Base-by-base conservation (phyloP, 2,113 vertebrate species). In the Pseudonaja textilis region DNA sequence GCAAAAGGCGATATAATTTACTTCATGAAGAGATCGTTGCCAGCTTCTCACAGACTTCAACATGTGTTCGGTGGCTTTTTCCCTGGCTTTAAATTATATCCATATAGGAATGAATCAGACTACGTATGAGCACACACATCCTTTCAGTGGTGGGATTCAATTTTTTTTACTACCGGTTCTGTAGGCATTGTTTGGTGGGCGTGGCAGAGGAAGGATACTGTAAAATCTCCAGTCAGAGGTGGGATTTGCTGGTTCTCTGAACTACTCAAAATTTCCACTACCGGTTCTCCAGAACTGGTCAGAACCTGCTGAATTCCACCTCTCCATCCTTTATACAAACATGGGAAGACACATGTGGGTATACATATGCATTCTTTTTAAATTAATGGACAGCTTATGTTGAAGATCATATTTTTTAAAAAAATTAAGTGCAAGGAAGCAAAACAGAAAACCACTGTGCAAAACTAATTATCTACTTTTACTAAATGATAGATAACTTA, bases 361-460 rank as follows among this genome's bases (percentile, higher is more conserved):
- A 56, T 34, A 56, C 25, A 22, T 10, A 18, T 61, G 56, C 54
- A 23, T 90, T 22, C 52, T 14, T 34, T 91, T 85, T 85, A 81
- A 22, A 81, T 85, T 47, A 47, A 7, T 47, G 47, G 47, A 47
- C 47, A 47, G 47, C 1, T 25, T 11, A 25, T 26, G 74, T 42
- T 29, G 20, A 29, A 88, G 9, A 3, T 88, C n/a, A 34, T 16
- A 16, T 54, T 39, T 34, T 25, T 23, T 10, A 6, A 47, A 47
- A 47, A 8, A 95, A 0, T 42, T 85, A 64, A 93, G 85, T 55
- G 52, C 81, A 90, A 90, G 94, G 18, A 5, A 25, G 93, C 89
- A 57, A 93, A 23, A 87, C 1, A 85, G 34, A 90, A 91, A 87
- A 55, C 89, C 34, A 69, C 14, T 34, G 22, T 74, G 64, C 5